phyloP scores from a whole-genome alignment of 2,888 invertebrate genomes.

The Urechis unicinctus region DNA sequence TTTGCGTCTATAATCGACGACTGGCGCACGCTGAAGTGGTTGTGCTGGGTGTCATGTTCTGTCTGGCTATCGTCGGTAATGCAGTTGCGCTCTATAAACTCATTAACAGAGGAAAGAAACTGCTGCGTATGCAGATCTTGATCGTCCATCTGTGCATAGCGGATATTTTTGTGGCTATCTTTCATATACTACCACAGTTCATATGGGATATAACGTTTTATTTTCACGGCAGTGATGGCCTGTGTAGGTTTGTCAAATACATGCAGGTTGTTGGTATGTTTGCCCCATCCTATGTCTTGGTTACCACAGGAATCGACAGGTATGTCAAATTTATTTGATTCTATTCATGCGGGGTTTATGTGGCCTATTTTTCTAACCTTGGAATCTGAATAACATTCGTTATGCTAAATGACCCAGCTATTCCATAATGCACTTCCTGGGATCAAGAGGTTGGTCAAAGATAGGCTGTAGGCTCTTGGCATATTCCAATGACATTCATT shows the following conservation, averaged over 20 bases:
- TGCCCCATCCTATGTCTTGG: constrained; percentile 41
- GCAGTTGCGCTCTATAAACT: constrained; percentile 57
- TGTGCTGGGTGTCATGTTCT: constrained; percentile 57
- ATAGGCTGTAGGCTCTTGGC: no score
- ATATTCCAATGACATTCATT: no score
- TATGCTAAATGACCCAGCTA: no score
- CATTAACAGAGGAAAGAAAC: constrained; percentile 51
- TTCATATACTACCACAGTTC: constrained; percentile 60
- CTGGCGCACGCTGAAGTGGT: constrained; percentile 60
- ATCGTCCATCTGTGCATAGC: constrained; percentile 66
- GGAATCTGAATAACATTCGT: no score
- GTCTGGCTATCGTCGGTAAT: constrained; percentile 62
- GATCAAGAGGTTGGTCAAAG: no score
- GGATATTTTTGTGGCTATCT: constrained; percentile 64
- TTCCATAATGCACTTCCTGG: no score
- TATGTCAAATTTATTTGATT: no score
- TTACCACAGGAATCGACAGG: constrained; percentile 49
- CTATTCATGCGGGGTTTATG: no score
- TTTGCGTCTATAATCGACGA: no score
- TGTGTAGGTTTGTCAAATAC: constrained; percentile 58
- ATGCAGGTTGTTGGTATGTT: constrained; percentile 48
- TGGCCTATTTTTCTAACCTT: no score
- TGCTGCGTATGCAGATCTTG: constrained; percentile 65
- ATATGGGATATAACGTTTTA: constrained; percentile 35
- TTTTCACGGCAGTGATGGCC: constrained; percentile 51